A percentile compares a stretch with the other conserved stretches of the same genome.
Evolutionary conservation across 2,888 invertebrate genomes (phyloP).

Genomic region (Erebia palarica): DNA sequence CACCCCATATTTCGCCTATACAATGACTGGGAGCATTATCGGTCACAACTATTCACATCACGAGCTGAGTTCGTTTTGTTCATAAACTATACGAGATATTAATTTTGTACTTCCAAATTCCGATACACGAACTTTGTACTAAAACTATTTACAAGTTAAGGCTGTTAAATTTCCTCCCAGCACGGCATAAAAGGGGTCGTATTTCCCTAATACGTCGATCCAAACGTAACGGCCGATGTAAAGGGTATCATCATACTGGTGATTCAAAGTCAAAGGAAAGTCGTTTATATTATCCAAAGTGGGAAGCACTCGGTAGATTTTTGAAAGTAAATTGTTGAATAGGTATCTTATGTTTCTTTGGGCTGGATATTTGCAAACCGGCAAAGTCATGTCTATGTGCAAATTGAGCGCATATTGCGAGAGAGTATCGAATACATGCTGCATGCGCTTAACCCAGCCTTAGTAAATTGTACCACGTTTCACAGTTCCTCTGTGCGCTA

Average conservation of each 20-base stretch:
- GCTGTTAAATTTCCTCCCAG: conserved; percentile 59
- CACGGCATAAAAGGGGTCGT: conserved; percentile 62
- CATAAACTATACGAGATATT: conserved; percentile 15
- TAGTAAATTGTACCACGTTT: too few species aligned
- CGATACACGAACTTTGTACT: conserved; percentile 37
- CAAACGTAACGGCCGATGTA: conserved; percentile 44
- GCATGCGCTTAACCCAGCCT: too few species aligned
- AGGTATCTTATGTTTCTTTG: too few species aligned
- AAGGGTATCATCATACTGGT: background rate
- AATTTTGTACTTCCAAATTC: conserved; percentile 33
- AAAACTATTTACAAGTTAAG: conserved; percentile 50
- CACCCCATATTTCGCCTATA: too few species aligned
- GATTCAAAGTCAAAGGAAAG: background rate
- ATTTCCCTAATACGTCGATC: conserved; percentile 66
- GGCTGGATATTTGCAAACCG: too few species aligned
- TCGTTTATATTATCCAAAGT: too few species aligned
- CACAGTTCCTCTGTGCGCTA: too few species aligned
- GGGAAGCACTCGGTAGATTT: too few species aligned
- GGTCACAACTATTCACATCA: conserved; percentile 10
- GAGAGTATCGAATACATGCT: too few species aligned
- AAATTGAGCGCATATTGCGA: too few species aligned
- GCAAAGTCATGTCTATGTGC: too few species aligned
- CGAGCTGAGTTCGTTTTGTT: background rate
- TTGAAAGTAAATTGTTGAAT: too few species aligned
- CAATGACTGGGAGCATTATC: background rate